These are phyloP conservation scores for Drosophila emarginata DNA, from an alignment of 2,888 invertebrate species.

Conservation along the genomic window DNA sequence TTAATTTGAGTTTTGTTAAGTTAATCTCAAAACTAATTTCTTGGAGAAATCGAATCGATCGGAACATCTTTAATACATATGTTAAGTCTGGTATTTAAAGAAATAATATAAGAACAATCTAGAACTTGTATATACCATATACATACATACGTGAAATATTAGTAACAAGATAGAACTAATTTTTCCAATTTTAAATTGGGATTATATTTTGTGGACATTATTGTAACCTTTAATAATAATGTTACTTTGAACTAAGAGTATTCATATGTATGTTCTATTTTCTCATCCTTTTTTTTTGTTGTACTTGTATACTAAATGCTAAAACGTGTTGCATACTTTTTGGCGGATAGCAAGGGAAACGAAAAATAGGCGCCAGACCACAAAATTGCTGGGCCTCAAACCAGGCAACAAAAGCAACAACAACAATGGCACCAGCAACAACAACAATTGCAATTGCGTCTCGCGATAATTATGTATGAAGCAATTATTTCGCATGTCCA, in stretches of 20 bases:
- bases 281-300: neutral
- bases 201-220: neutral
- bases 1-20: too few relatives aligned
- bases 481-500: slow-evolving; percentile 74
- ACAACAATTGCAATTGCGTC: slow-evolving; percentile 35
- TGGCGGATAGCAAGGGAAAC: slow-evolving; percentile 18
- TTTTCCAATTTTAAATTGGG: too few relatives aligned
- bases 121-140: too few relatives aligned
- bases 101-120: too few relatives aligned
- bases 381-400: slow-evolving; percentile 45
- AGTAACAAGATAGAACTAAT: too few relatives aligned
- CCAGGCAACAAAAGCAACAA: slow-evolving; percentile 14
- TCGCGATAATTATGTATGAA: slow-evolving; percentile 73
- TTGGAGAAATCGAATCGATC: too few relatives aligned
- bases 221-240: neutral
- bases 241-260: neutral
- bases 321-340: slow-evolving; percentile 43
- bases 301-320: slow-evolving; percentile 28
- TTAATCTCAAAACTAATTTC: too few relatives aligned
- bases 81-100: too few relatives aligned
- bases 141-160: too few relatives aligned
- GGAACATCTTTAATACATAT: too few relatives aligned
- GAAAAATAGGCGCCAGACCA: slow-evolving; percentile 55
- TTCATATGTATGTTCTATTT: neutral
- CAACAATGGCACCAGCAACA: slow-evolving; percentile 24